Evolutionary conservation across 2,797 vertebrate species (phyloP), one percentile per base, ranked within the genome.

Genomic region (Dermochelys coriacea): DNA sequence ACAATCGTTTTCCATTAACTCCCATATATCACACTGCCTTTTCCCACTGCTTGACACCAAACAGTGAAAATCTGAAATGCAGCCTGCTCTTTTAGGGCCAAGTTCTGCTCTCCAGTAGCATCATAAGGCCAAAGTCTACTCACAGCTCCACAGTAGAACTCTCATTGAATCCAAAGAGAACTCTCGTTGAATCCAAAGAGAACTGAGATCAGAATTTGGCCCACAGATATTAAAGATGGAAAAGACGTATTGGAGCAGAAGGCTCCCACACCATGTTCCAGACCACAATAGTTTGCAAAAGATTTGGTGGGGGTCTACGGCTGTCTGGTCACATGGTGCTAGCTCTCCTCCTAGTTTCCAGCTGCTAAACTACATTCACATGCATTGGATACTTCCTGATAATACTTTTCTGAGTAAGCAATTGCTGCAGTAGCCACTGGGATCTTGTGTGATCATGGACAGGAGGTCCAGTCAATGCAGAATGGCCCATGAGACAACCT

Each of bases 1-100:
- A 95, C 91, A 96, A 84, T 85, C 27, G 89, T 95, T 96, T 93
- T 85, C 95, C 94, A 95, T 97, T 96, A 96, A 96, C 95, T 93
- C 19, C 34, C 88, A 57, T 86, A 96, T 91, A 93, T 88, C 27
- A 12, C 1, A 1, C 80, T 54, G 89, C 95, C 94, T 87, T 64
- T 80, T 96, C 90, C 84, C 34, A 3, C 54, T 84, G 59, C 25
- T 4, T 80, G n/a, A 31, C 91, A 94, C 80, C 93, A 93, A 50
- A 9, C 57, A 41, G 41, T 3, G 37, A 50, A 87, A 50, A 91
- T 61, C 75, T 90, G 85, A 96, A 94, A 95, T 86, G 31, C 75
- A 94, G 5, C 23, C 77, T 77, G 10, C 2, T 61, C 78, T 86
- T 86, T 80, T 0, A 0, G 80, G 86, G 68, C 49, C 57, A 41